These are phyloP conservation scores for Ptilorrhoa leucosticta DNA, from an alignment of 2,113 vertebrate species.

Conservation along the genomic window DNA sequence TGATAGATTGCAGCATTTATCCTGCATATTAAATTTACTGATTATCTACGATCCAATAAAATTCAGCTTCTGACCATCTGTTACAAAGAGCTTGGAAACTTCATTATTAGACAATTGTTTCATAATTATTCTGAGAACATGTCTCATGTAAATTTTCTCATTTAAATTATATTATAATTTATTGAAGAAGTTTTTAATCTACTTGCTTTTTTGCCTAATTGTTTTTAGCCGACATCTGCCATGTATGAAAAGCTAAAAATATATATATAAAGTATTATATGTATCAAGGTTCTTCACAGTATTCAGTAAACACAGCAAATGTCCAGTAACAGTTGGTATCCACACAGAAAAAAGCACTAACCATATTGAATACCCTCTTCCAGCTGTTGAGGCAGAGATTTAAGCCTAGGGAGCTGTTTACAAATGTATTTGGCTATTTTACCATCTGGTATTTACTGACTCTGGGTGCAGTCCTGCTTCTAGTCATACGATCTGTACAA, in stretches of 20 bases:
- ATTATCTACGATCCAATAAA: constrained; percentile 56
- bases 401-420: constrained; percentile 18
- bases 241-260: not conserved
- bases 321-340: constrained; percentile 20
- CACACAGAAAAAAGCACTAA: constrained; percentile 10
- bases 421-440: constrained; percentile 7
- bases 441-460: constrained; percentile 50
- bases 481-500: not conserved
- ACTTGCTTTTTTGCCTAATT: constrained; percentile 37
- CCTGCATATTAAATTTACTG: constrained; percentile 38
- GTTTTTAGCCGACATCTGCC: constrained; percentile 52
- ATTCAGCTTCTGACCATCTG: constrained; percentile 62
- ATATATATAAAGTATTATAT: not conserved
- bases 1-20: constrained; percentile 27
- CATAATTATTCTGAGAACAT: constrained; percentile 47
- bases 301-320: constrained; percentile 24
- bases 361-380: constrained; percentile 7
- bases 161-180: constrained; percentile 43
- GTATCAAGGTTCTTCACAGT: not conserved
- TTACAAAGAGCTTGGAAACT: constrained; percentile 38
- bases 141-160: constrained; percentile 29
- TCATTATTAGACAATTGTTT: constrained; percentile 58
- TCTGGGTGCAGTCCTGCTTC: not conserved
- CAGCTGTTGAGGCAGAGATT: constrained; percentile 50
- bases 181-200: constrained; percentile 28